Base-by-base conservation (phyloP, 2,113 vertebrate species). In the Campylomormyrus tamandua region DNA sequence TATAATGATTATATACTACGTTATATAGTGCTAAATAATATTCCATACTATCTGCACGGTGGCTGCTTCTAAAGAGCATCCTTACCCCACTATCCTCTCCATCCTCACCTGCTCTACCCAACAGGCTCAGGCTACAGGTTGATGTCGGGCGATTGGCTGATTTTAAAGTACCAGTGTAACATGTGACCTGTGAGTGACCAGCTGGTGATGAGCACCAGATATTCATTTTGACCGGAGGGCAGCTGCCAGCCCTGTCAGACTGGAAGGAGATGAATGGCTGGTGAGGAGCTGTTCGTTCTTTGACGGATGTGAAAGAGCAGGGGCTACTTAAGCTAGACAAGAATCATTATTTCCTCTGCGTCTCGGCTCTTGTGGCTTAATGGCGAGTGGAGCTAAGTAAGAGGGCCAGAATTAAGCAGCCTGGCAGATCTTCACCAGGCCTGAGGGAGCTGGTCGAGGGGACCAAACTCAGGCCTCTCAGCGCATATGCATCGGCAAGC, bases 331-430 rank as follows among this genome's bases (percentile, higher is more conserved):
- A 35, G 50, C 85, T 35, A 35, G 31, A 87, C 24, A 42, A 35
- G 85, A 87, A 53, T 87, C 27, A 17, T 53, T 87, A 87, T 87
- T 87, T 87, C 49, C 49, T 56, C 49, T 53, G 50, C 56, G 13
- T 19, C 27, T 52, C 31, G 1, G 50, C 24, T 21, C 83, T 84
- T n/a, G 45, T 24, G 85, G 48, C 50, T 35, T 56, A 87, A 49
- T 87, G 49, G 50, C 13, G 50, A 53, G 27, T 35, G 15, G n/a
- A 35, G 85, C 48, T 19, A 19, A 27, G 46, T 56, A 56, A 27
- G 49, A 52, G 27, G 50, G 50, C n/a, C 46, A 56, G 85, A 56
- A 87, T 87, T 53, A 87, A 87, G 85, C 85, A 50, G 21, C 24
- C 48, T 35, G 46, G 46, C 24, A 87, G 85, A 56, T 53, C 49